Conservation (phyloP, 2,888 invertebrate genomes). For the Acrobasis repandana region DNA sequence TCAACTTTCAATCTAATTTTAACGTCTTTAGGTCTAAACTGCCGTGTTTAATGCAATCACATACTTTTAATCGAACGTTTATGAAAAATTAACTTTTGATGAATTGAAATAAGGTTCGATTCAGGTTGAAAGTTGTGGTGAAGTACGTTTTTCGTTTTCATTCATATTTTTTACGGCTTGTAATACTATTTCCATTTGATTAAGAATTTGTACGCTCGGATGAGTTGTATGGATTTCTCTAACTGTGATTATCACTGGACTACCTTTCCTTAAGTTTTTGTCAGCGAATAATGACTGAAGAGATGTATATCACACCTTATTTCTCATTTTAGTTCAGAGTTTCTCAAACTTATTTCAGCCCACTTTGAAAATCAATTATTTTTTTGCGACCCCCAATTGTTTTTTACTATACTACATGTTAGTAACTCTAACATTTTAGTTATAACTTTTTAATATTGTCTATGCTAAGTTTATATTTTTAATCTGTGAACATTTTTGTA, state of each 20-base stretch:
- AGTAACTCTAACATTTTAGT: too few species aligned
- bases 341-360: too few species aligned
- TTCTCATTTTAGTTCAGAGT: too few species aligned
- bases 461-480: too few species aligned
- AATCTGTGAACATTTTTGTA: too few species aligned
- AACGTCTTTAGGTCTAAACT: neutral
- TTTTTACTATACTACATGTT: too few species aligned
- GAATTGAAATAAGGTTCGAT: neutral
- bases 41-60: neutral
- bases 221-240: neutral
- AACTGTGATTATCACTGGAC: neutral
- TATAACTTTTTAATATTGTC: too few species aligned
- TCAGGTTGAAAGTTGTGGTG: neutral
- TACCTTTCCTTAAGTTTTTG: too few species aligned
- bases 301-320: too few species aligned
- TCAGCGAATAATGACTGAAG: too few species aligned
- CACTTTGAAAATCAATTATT: too few species aligned
- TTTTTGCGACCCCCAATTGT: too few species aligned
- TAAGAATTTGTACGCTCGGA: slow-evolving; percentile 8
- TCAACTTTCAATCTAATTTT: neutral
- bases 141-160: neutral
- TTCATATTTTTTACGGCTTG: slow-evolving; percentile 3
- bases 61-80: neutral
- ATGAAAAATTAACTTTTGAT: neutral
- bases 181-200: neutral